Conservation (phyloP, 2,113 vertebrate genomes). For the Xiphophorus couchianus region DNA sequence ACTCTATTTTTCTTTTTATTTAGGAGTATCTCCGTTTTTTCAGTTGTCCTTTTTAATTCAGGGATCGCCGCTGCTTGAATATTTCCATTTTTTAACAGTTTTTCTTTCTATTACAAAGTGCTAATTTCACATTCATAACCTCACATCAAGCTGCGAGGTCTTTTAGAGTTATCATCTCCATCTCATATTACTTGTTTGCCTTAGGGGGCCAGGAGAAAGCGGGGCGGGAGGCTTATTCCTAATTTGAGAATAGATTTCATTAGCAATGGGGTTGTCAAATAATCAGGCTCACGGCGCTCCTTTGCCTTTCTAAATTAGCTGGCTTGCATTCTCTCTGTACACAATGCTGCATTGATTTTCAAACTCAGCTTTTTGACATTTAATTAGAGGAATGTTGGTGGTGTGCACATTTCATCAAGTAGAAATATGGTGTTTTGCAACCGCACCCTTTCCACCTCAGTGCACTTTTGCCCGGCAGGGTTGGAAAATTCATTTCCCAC, state of each 20-base stretch:
- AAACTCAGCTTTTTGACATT: conserved; percentile 71
- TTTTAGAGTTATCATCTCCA: conserved; percentile 17
- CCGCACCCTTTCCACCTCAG: conserved; percentile 15
- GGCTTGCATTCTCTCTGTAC: conserved; percentile 36
- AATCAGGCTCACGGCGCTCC: conserved; percentile 49
- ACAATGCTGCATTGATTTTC: conserved; percentile 66
- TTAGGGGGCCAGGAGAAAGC: neutral
- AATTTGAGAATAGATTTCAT: conserved; percentile 57
- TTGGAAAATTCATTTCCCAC: conserved; percentile 58
- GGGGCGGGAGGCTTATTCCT: neutral
- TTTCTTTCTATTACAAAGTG: conserved; percentile 5
- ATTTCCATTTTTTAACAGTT: neutral
- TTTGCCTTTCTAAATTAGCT: conserved; percentile 50
- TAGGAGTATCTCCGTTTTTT: too few relatives aligned
- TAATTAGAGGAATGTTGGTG: conserved; percentile 58
- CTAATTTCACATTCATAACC: conserved; percentile 42
- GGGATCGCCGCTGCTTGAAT: too few relatives aligned
- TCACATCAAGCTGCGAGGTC: conserved; percentile 36
- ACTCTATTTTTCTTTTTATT: too few relatives aligned
- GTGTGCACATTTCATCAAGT: conserved; percentile 1
- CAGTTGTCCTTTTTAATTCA: too few relatives aligned
- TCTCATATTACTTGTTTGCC: conserved; percentile 14
- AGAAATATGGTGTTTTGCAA: conserved; percentile 32
- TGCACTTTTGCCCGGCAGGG: conserved; percentile 20
- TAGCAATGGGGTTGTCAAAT: conserved; percentile 59